phyloP scores from a whole-genome alignment of 2,888 invertebrate species.

The Stenoptilia bipunctidactyla region DNA sequence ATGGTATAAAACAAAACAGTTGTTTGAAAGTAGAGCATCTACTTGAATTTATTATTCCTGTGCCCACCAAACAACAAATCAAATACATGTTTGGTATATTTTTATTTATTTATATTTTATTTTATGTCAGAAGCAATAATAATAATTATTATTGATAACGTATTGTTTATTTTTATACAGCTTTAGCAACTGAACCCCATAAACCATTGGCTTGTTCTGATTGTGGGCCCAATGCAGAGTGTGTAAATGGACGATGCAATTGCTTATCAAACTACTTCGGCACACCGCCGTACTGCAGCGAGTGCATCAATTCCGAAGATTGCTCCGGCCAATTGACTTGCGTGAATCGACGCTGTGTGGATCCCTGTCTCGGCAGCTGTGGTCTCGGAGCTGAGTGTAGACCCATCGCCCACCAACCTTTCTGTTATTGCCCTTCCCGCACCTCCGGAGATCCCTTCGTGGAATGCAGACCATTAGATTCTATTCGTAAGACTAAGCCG shows the following conservation, averaged over 20 bases:
- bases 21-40: too few species aligned
- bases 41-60: too few species aligned
- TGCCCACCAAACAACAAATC: too few species aligned
- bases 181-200: conserved; percentile 34
- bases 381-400: conserved; percentile 79
- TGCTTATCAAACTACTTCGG: conserved; percentile 78
- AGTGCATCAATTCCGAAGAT: conserved; percentile 79
- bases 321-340: conserved; percentile 79
- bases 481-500: conserved; percentile 57
- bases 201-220: conserved; percentile 73
- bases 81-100: background rate
- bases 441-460: conserved; percentile 83
- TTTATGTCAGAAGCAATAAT: background rate
- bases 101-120: background rate
- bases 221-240: conserved; percentile 84
- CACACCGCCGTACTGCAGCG: conserved; percentile 80
- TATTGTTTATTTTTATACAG: conserved; percentile 27
- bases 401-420: conserved; percentile 78
- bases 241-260: conserved; percentile 76
- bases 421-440: conserved; percentile 76
- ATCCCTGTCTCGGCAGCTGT: conserved; percentile 83
- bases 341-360: conserved; percentile 77
- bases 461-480: conserved; percentile 72
- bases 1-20: too few species aligned
- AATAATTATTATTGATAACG: conserved; percentile 7